A percentile compares a stretch with the other conserved stretches of the same genome.
These are phyloP conservation scores for Grantiella picta DNA, from an alignment of 2,113 vertebrate species.

Conservation along the genomic window DNA sequence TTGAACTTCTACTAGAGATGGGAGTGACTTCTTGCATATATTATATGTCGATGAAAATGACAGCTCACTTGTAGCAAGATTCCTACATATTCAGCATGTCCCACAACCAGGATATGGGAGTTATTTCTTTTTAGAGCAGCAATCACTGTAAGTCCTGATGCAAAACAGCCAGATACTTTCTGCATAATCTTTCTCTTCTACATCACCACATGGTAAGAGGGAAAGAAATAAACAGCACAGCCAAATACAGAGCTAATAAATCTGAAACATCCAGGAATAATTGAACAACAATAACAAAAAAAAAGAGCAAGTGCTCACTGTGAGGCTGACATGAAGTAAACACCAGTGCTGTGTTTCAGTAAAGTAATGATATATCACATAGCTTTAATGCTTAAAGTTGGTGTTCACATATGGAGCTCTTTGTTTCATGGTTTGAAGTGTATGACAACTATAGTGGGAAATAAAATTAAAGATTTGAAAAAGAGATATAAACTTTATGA, in stretches of 20 bases:
- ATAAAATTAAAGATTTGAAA: neutral
- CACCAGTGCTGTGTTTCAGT: neutral
- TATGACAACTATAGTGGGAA: neutral
- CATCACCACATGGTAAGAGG: fast-evolving
- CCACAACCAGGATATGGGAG: neutral
- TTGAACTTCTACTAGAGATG: neutral
- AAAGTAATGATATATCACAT: neutral
- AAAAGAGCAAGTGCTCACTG: neutral
- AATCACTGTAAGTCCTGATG: neutral
- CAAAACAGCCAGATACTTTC: neutral
- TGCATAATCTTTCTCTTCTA: neutral
- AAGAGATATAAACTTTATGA: neutral
- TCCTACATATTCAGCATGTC: neutral
- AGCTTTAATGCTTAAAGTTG: neutral
- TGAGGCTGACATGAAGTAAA: neutral
- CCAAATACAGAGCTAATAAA: neutral
- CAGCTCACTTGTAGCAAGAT: neutral
- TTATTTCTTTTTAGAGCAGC: neutral
- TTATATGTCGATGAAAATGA: neutral
- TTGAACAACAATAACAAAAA: no score
- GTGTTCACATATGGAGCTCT: neutral
- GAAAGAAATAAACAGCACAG: neutral
- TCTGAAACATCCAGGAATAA: neutral
- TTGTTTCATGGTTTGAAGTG: neutral
- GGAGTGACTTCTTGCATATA: neutral